These are phyloP conservation scores for Coenonympha glycerion DNA, from an alignment of 2,888 invertebrate genomes.

Conservation along the genomic window DNA sequence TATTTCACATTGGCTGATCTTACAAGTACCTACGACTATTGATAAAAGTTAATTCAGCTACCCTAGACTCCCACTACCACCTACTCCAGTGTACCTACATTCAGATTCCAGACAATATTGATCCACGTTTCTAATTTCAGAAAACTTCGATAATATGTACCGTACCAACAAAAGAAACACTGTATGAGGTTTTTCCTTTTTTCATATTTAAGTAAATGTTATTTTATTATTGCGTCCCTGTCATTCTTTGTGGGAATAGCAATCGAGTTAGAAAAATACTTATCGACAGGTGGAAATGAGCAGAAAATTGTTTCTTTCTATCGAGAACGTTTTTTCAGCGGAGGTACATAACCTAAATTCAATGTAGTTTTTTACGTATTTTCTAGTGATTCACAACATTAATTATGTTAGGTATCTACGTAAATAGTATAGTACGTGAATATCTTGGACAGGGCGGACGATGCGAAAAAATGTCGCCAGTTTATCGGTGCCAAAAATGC, in stretches of 20 bases:
- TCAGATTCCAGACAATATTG: conserved; percentile 21
- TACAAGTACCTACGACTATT: too few species aligned
- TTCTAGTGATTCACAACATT: too few species aligned
- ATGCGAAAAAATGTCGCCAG: too few species aligned
- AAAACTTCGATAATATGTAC: conserved; percentile 39
- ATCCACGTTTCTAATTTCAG: conserved; percentile 35
- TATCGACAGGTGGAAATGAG: conserved; percentile 20
- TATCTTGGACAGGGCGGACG: too few species aligned
- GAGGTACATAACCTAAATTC: too few species aligned
- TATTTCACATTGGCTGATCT: too few species aligned
- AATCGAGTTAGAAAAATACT: conserved; percentile 29
- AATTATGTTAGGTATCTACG: too few species aligned
- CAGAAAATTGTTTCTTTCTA: conserved; percentile 11
- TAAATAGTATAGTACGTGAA: too few species aligned
- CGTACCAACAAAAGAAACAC: conserved; percentile 49
- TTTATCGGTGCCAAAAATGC: too few species aligned
- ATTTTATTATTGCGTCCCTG: conserved; percentile 35
- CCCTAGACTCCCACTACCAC: too few species aligned
- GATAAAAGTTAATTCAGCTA: too few species aligned
- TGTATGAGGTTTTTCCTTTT: conserved; percentile 42
- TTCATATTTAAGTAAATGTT: conserved; percentile 42
- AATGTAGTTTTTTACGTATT: too few species aligned
- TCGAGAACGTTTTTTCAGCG: background rate
- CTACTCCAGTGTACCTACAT: conserved; percentile 8
- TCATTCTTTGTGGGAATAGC: conserved; percentile 26